These are phyloP conservation scores for Ptyas mucosa DNA, from an alignment of 2,113 vertebrate genomes.

Conservation along the genomic window DNA sequence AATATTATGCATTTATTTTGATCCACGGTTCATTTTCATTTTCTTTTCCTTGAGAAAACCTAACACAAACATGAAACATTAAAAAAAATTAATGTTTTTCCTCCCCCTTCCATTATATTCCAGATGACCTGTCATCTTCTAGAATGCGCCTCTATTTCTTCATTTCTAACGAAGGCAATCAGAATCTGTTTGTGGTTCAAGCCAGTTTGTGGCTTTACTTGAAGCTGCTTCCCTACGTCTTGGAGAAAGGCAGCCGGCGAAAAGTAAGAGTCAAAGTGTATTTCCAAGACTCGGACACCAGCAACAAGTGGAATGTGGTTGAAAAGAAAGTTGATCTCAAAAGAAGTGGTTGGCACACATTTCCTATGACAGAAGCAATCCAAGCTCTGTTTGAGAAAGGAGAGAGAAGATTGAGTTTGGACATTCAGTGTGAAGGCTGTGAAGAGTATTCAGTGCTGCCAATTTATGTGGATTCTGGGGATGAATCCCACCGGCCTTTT, in stretches of 20 bases:
- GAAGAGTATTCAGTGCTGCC: constrained; percentile 82
- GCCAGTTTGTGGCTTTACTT: constrained; percentile 97
- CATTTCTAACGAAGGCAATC: constrained; percentile 96
- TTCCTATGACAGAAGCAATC: constrained; percentile 90
- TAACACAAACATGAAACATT: constrained; percentile 23
- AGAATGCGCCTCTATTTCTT: constrained; percentile 89
- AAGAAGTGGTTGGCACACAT: constrained; percentile 97
- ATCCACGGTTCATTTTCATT: neutral
- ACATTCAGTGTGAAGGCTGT: constrained; percentile 91
- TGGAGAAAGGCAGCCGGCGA: constrained; percentile 87
- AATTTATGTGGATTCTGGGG: constrained; percentile 84
- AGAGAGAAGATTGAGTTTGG: constrained; percentile 87
- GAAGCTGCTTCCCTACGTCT: constrained; percentile 84
- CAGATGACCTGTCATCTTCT: constrained; percentile 85
- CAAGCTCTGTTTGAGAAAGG: constrained; percentile 85
- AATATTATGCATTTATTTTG: constrained; percentile 16
- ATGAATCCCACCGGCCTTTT: constrained; percentile 94
- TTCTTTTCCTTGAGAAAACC: constrained; percentile 6
- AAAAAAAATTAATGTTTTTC: constrained; percentile 58
- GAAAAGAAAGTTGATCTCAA: constrained; percentile 96
- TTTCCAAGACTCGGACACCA: constrained; percentile 81
- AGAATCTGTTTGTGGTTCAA: constrained; percentile 93
- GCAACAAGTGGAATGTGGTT: constrained; percentile 82
- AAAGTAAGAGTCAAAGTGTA: constrained; percentile 92
- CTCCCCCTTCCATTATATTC: constrained; percentile 58